Conservation (phyloP, 2,888 invertebrate genomes). For the Eupithecia tripunctaria region DNA sequence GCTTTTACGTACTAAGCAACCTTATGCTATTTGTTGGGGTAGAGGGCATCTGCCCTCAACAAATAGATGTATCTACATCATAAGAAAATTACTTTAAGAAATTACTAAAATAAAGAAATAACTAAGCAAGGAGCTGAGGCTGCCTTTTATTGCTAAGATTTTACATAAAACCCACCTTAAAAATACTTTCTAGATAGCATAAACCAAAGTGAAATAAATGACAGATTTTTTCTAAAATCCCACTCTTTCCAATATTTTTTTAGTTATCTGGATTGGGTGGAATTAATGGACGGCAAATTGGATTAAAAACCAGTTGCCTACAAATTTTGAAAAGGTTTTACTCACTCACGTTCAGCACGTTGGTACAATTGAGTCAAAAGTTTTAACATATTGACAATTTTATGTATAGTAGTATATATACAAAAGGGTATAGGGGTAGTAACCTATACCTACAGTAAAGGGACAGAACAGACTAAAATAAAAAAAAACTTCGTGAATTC, state of each 20-base stretch:
- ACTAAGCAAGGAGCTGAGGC: background rate
- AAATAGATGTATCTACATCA: too few relatives aligned
- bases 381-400: too few relatives aligned
- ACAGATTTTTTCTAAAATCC: too few relatives aligned
- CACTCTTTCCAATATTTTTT: background rate
- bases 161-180: background rate
- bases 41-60: background rate
- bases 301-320: background rate
- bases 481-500: background rate
- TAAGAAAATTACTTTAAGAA: background rate
- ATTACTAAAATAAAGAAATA: too few relatives aligned
- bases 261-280: background rate
- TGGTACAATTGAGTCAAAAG: background rate
- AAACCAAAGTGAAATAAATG: background rate
- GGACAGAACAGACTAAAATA: too few relatives aligned
- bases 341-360: background rate
- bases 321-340: background rate
- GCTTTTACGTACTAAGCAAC: background rate
- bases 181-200: background rate
- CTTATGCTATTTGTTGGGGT: background rate
- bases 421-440: too few relatives aligned
- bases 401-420: too few relatives aligned
- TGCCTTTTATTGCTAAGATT: background rate
- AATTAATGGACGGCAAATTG: background rate
- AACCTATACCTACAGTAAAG: background rate